A percentile compares a stretch with the other conserved stretches of the same genome.
phyloP scores from a whole-genome alignment of 2,888 invertebrate species.

The Antitype chi region DNA sequence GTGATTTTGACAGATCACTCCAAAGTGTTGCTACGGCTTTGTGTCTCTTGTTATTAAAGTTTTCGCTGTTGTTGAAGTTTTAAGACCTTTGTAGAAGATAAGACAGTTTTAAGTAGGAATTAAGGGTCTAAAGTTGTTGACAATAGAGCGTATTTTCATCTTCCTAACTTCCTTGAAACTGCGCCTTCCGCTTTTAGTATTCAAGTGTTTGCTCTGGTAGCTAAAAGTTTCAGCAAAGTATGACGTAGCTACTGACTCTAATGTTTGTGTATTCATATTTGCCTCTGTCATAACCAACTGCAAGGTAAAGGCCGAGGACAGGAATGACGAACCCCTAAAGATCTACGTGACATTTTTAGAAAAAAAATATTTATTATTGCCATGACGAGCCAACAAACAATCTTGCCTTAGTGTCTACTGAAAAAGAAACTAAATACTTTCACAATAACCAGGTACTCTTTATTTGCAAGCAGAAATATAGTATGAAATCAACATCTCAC shows the following conservation, averaged over 20 bases:
- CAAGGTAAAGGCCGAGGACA: too few species aligned
- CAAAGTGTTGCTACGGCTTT: slow-evolving; percentile 17
- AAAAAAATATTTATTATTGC: too few species aligned
- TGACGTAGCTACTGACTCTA: not conserved
- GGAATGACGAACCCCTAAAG: too few species aligned
- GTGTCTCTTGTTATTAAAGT: slow-evolving; percentile 17
- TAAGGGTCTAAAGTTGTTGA: not conserved
- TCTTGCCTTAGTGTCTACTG: too few species aligned
- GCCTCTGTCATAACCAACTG: not conserved
- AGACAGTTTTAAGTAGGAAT: not conserved
- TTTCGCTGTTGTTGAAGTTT: slow-evolving; percentile 18
- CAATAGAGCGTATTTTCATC: not conserved
- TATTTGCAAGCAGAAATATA: too few species aligned
- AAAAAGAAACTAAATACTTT: too few species aligned
- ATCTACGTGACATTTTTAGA: too few species aligned
- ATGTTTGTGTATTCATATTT: not conserved
- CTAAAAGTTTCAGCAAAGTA: not conserved
- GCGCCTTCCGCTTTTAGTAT: too few species aligned
- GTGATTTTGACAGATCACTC: slow-evolving; percentile 33
- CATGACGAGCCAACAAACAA: too few species aligned
- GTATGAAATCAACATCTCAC: too few species aligned
- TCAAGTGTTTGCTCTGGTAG: too few species aligned
- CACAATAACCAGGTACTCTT: too few species aligned
- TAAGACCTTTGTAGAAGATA: not conserved
- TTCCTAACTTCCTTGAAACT: not conserved